Base-by-base conservation (phyloP, 1,140 invertebrate species). In the Bilobella aurantiaca region DNA sequence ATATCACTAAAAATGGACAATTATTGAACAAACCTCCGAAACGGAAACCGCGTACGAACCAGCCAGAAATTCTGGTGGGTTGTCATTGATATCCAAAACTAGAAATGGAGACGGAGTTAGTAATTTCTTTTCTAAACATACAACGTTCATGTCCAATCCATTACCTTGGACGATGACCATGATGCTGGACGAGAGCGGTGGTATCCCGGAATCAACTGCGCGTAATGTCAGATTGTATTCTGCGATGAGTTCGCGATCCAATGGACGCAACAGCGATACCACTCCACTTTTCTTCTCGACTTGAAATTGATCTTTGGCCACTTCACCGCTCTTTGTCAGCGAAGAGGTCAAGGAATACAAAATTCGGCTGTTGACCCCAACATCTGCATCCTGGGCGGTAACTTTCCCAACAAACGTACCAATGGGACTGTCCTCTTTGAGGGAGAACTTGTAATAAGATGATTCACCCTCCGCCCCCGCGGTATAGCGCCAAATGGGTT, bases 81-180 rank as follows among this genome's bases (percentile, higher is more conserved):
- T 95, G 76, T 95, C 91, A 76, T 95, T 95, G 34, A 94, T 88
- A 77, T 95, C 89, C 70, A 88, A 81, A 8, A 88, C 84, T 69
- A 23, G 21, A 8, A 53, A 53, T 12, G 49, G 12, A 53, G 84
- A 61, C 28, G 49, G 23, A 47, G 37, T 58, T 28, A 30, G 32
- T 0, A 0, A 61, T 14, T 18, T n/a, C 25, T 2, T 53, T 63
- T 47, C 29, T 25, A 18, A 12, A 0, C 27, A 34, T 46, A 65
- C 58, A 66, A 66, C 1, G 31, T n/a, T n/a, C n/a, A n/a, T 42
- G 23, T 16, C 49, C 21, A 18, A 42, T 12, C 25, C 42, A 12
- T 30, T 29, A 63, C 27, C 42, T 49, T 59, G 82, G 1, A 88
- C 82, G 3, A 81, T 79, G 1, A 88, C 71, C 25, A 75, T 76